phyloP scores from a whole-genome alignment of 1,140 invertebrate genomes.

The Ostrea edulis region DNA sequence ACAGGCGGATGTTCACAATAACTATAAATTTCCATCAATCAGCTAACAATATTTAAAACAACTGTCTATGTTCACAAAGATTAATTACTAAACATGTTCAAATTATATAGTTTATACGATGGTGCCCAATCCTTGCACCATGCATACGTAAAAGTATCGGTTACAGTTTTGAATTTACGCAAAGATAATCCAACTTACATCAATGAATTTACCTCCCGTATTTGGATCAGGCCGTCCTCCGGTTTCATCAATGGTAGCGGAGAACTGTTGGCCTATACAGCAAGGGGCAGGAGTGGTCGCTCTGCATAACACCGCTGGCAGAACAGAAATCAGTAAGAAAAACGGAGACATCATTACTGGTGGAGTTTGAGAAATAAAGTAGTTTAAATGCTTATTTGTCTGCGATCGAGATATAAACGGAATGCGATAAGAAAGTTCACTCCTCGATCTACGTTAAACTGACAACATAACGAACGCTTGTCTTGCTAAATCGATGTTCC shows the following conservation, averaged over 20 bases:
- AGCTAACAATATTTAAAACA: too few species aligned
- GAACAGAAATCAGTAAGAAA: background rate
- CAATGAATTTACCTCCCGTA: background rate
- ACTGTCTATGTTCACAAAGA: too few species aligned
- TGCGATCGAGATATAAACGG: background rate
- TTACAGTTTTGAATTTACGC: background rate
- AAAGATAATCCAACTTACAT: background rate
- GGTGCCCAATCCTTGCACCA: too few species aligned
- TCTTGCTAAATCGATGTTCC: background rate
- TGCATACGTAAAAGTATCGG: too few species aligned
- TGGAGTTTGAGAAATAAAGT: background rate
- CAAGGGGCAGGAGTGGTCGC: background rate
- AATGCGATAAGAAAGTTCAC: background rate
- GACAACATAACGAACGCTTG: background rate
- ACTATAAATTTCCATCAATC: too few species aligned
- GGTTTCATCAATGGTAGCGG: background rate
- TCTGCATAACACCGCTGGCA: background rate
- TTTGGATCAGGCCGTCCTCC: background rate
- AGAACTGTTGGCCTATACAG: slow-evolving; percentile 10
- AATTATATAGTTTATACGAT: too few species aligned
- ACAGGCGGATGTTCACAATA: too few species aligned
- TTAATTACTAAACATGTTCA: too few species aligned
- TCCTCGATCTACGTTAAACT: background rate
- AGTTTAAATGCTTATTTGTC: background rate
- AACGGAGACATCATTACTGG: background rate